Evolutionary conservation across 2,797 vertebrate genomes (phyloP).

Genomic region (Sylvia borin): DNA sequence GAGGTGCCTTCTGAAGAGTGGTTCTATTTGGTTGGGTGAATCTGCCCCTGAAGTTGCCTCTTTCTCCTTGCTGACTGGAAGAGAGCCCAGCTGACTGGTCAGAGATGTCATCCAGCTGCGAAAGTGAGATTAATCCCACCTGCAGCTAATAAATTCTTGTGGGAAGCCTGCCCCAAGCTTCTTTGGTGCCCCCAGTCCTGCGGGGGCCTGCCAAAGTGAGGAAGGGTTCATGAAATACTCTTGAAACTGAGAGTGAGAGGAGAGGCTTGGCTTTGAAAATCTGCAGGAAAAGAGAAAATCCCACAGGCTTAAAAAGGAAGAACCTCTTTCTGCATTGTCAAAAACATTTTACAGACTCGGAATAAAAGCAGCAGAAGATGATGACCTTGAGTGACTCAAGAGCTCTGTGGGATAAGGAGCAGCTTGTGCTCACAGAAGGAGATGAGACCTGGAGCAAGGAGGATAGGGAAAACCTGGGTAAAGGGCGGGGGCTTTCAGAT

Average conservation of each 20-base stretch:
- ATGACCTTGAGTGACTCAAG: not conserved
- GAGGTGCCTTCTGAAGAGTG: not conserved
- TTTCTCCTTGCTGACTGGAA: not conserved
- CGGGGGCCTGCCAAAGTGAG: not conserved
- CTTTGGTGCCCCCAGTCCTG: not conserved
- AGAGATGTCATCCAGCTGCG: not conserved
- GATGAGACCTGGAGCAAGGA: fast-evolving
- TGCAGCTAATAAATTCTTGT: not conserved
- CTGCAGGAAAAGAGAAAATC: not conserved
- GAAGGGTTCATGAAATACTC: not conserved
- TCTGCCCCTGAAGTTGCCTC: not conserved
- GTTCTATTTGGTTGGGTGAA: not conserved
- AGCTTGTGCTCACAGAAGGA: not conserved
- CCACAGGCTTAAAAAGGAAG: not conserved
- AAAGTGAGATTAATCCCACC: not conserved
- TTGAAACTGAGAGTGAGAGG: not conserved
- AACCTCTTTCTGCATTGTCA: not conserved
- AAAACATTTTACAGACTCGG: not conserved
- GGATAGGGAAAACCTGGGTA: not conserved
- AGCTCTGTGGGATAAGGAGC: not conserved
- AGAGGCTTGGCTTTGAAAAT: not conserved
- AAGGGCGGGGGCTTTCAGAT: not conserved
- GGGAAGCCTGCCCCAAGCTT: not conserved
- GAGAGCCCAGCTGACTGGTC: not conserved
- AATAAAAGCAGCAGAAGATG: not conserved